Evolutionary conservation across 2,888 invertebrate species (phyloP), one percentile per base, ranked within the genome.

Genomic region (Tricholauxania praeusta): DNA sequence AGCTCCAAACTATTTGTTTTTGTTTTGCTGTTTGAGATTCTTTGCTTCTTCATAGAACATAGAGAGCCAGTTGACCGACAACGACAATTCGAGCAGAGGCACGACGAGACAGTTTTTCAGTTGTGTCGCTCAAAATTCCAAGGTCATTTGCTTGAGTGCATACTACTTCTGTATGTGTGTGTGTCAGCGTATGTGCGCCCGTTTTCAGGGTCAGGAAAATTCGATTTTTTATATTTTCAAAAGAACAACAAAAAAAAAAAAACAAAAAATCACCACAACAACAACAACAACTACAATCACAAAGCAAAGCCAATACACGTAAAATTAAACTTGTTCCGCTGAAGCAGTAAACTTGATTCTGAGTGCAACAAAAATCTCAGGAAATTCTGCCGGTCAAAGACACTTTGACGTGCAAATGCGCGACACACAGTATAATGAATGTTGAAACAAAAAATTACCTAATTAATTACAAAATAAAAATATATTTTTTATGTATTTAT

Each of bases 121-220:
- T 70, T 73, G 63, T 72, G 70, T 74, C 71, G 75, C 65, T 72
- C 69, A 72, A 72, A 69, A 55, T 73, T 72, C 73, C 75, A 75
- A 77, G 75, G 75, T 77, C 75, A 75, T 71, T 59, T 51, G 63
- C 19, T 72, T 14, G 14, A 12, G n/a, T 71, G 70, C 69, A 59
- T 7, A 39, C 4, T 62, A 68, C 52, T 3, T 53, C 70, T 74
- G 55, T 51, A 19, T 10, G 39, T 69, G 62, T 75, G 68, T 73
- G 66, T 76, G 22, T 62, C 57, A 71, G 72, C 73, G 59, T 76
- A 73, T 22, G 76, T 74, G 77, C 78, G 78, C 68, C 78, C 76
- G 76, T 76, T 81, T 84, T 84, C 83, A 84, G 83, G 84, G 83
- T 83, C 84, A 84, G 79, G 83, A 81, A 84, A 83, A 83, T 83